A percentile compares a stretch with the other conserved stretches of the same genome.
Conservation (phyloP, 2,888 invertebrate genomes). For the Dryadula phaetusa region DNA sequence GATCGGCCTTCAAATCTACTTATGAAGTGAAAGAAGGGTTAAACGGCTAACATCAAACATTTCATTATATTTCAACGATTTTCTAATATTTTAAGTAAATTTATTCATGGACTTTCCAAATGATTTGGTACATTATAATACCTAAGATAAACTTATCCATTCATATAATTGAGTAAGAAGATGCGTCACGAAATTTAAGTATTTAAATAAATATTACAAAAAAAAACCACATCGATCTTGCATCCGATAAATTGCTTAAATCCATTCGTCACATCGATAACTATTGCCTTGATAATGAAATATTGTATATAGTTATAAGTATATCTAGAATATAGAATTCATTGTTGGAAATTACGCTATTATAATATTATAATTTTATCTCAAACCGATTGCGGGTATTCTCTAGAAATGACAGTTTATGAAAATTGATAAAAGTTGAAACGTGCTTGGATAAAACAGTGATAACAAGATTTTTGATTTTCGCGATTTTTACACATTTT, state of each 20-base stretch:
- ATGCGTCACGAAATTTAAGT: not conserved
- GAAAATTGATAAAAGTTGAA: not conserved
- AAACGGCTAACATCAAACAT: no score
- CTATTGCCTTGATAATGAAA: constrained; percentile 37
- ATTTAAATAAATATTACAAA: not conserved
- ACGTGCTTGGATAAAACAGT: not conserved
- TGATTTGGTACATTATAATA: not conserved
- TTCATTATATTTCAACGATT: no score
- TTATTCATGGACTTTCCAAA: no score
- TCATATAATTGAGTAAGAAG: not conserved
- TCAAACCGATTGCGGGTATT: not conserved
- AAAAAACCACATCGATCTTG: not conserved
- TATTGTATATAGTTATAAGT: no score
- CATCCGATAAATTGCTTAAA: constrained; percentile 24
- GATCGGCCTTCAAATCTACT: no score
- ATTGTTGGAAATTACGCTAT: constrained; percentile 12
- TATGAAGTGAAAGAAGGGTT: no score
- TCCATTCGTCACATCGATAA: constrained; percentile 34
- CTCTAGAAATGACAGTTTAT: not conserved
- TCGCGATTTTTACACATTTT: no score
- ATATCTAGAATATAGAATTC: not conserved
- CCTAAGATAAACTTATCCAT: not conserved
- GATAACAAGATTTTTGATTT: not conserved
- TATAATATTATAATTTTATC: constrained; percentile 7
- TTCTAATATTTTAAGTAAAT: no score